A percentile compares a stretch with the other conserved stretches of the same genome.
Evolutionary conservation across 2,113 vertebrate species (phyloP).

Genomic region (Hemichromis elongatus): DNA sequence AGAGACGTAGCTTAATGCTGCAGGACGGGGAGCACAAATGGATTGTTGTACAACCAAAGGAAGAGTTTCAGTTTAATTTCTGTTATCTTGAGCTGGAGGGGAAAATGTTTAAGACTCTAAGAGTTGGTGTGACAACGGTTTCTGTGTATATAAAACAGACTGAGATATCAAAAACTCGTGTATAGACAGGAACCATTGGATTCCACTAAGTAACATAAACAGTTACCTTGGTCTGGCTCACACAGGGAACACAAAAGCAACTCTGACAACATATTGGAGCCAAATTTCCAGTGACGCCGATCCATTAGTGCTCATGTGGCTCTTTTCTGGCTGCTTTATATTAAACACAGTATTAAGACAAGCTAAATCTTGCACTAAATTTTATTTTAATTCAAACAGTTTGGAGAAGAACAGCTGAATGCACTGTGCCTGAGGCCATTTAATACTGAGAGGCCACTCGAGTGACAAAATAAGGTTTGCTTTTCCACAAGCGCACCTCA

Average conservation of each 20-base stretch:
- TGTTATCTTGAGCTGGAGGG: not conserved
- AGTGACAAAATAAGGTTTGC: conserved; percentile 9
- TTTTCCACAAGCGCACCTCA: conserved; percentile 24
- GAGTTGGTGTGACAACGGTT: conserved; percentile 48
- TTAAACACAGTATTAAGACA: conserved; percentile 17
- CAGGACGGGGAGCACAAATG: not conserved
- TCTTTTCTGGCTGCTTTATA: not conserved
- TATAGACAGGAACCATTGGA: conserved; percentile 52
- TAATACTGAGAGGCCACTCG: not conserved
- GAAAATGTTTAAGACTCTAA: not conserved
- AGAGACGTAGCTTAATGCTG: not conserved
- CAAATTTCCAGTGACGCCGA: conserved; percentile 1
- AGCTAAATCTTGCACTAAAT: not conserved
- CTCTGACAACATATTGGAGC: conserved; percentile 13
- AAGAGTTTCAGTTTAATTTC: not conserved
- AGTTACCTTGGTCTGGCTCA: conserved; percentile 30
- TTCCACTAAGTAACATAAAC: conserved; percentile 52
- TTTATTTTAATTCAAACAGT: conserved; percentile 24
- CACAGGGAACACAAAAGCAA: conserved; percentile 27
- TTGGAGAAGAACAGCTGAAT: not conserved
- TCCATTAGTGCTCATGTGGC: conserved; percentile 3
- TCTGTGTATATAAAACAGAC: conserved; percentile 52
- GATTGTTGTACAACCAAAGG: not conserved
- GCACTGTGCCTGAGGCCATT: not conserved
- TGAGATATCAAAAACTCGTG: conserved; percentile 27